These are phyloP conservation scores for Psettodes erumei DNA, from an alignment of 2,113 vertebrate genomes.

Conservation along the genomic window DNA sequence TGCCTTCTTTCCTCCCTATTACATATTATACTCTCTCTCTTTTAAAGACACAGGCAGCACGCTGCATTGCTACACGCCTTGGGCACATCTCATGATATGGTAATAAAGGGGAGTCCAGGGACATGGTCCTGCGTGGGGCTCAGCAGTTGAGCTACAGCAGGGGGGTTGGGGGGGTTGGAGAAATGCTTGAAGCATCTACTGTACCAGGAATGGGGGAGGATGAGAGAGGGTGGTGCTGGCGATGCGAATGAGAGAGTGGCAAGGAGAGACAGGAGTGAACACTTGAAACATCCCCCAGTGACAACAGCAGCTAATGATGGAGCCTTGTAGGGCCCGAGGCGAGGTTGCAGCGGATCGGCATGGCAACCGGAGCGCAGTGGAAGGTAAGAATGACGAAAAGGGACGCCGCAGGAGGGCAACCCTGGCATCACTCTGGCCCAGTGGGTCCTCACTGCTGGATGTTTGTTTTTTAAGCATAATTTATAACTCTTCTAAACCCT, in stretches of 20 bases:
- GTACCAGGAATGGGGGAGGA: conserved; percentile 41
- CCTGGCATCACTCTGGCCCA: conserved; percentile 37
- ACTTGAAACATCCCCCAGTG: conserved; percentile 62
- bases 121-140: conserved; percentile 60
- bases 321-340: conserved; percentile 51
- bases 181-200: conserved; percentile 53
- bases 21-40: conserved; percentile 67
- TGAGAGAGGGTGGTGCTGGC: conserved; percentile 30
- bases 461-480: conserved; percentile 53
- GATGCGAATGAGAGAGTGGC: conserved; percentile 22
- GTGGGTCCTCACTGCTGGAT: conserved; percentile 25
- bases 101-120: conserved; percentile 73
- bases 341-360: conserved; percentile 56
- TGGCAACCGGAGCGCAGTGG: conserved; percentile 48
- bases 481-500: conserved; percentile 38
- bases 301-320: conserved; percentile 69
- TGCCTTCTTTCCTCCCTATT: conserved; percentile 67
- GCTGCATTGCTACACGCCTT: conserved; percentile 76
- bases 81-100: conserved; percentile 72
- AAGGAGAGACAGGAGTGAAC: conserved; percentile 43
- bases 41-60: conserved; percentile 82
- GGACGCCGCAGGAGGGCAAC: conserved; percentile 41
- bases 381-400: conserved; percentile 50
- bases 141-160: conserved; percentile 41
- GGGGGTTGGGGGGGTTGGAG: conserved; percentile 5